Evolutionary conservation across 2,797 vertebrate species (phyloP).

Genomic region (Calcarius lapponicus): DNA sequence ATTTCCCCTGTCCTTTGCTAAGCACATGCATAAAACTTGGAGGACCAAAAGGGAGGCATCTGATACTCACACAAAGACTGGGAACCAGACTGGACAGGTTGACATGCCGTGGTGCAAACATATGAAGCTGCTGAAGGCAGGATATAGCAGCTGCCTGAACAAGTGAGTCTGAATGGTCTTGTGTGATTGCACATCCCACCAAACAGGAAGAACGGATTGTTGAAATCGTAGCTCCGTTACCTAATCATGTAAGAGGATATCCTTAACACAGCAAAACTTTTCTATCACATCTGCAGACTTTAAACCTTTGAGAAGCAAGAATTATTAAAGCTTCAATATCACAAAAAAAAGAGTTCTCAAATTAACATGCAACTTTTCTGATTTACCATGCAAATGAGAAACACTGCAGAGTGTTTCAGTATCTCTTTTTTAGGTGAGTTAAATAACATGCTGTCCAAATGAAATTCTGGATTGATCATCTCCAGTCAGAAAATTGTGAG

Average conservation of each 20-base stretch:
- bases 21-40: background rate
- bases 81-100: constrained; percentile 98
- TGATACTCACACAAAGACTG: constrained; percentile 92
- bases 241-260: constrained; percentile 67
- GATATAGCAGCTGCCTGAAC: constrained; percentile 98
- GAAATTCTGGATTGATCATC: background rate
- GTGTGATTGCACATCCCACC: constrained; percentile 98
- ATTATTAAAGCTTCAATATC: background rate
- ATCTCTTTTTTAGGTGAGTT: background rate
- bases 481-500: background rate
- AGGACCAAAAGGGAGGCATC: background rate
- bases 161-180: constrained; percentile 97
- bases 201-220: constrained; percentile 98
- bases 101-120: constrained; percentile 98
- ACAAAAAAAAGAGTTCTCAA: background rate
- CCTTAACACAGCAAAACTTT: background rate
- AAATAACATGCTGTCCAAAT: background rate
- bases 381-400: background rate
- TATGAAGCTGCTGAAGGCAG: constrained; percentile 97
- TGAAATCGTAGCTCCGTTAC: constrained; percentile 93
- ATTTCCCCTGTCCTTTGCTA: background rate
- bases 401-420: background rate
- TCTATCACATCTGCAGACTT: background rate
- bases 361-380: background rate
- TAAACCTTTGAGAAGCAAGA: background rate